Evolutionary conservation across 2,113 vertebrate genomes (phyloP).

Genomic region (Leucopsar rothschildi): DNA sequence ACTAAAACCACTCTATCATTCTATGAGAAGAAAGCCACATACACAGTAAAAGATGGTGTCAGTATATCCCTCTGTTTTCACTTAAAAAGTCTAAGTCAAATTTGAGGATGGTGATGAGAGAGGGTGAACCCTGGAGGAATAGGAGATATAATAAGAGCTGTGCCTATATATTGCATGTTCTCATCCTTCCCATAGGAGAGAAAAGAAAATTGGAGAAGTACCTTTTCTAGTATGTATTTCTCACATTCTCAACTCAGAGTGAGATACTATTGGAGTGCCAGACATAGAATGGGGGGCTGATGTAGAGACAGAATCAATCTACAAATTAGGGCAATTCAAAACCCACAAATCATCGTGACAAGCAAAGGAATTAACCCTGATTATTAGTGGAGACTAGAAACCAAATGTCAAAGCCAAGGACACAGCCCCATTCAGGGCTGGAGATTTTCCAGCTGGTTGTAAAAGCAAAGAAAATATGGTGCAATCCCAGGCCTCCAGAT

Average conservation of each 20-base stretch:
- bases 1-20: background rate
- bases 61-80: background rate
- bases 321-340: constrained; percentile 41
- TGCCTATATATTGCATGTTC: rapidly evolving
- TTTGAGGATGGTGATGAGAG: background rate
- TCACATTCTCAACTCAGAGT: background rate
- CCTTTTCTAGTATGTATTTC: background rate
- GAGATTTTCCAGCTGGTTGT: constrained; percentile 20
- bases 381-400: constrained; percentile 36
- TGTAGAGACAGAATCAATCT: background rate
- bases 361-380: constrained; percentile 45
- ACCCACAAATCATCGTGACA: background rate
- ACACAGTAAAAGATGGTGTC: background rate
- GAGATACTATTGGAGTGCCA: background rate
- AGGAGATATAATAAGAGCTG: background rate
- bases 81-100: background rate
- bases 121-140: background rate
- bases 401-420: constrained; percentile 52
- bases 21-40: background rate
- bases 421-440: background rate
- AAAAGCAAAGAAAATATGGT: constrained; percentile 39
- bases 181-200: background rate
- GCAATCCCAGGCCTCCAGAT: constrained; percentile 41
- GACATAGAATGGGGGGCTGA: background rate
- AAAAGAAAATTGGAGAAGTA: background rate